These are phyloP conservation scores for Pogonocichla stellata DNA, from an alignment of 2,113 vertebrate species.

Conservation along the genomic window DNA sequence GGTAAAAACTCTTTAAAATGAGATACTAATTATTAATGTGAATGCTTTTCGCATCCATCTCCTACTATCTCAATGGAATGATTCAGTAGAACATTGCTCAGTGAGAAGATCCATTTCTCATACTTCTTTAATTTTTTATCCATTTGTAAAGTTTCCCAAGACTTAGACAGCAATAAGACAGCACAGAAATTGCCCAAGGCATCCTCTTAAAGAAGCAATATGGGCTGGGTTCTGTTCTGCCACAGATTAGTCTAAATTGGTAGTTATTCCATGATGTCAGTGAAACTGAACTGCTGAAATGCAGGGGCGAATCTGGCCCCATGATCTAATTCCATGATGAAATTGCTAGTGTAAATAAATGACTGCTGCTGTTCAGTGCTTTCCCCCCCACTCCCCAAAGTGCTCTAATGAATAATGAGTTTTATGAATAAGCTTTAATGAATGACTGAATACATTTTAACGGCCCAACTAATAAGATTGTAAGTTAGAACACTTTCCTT, in stretches of 20 bases:
- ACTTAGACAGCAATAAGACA: slow-evolving; percentile 3
- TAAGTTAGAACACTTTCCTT: slow-evolving; percentile 9
- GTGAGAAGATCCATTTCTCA: slow-evolving; percentile 60
- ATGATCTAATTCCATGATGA: background rate
- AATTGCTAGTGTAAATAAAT: slow-evolving; percentile 26
- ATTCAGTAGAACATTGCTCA: background rate
- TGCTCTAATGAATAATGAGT: slow-evolving; percentile 39
- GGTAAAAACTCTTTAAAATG: background rate
- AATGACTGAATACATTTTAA: slow-evolving; percentile 44
- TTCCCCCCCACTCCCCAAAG: background rate
- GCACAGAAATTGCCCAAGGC: background rate
- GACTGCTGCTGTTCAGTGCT: background rate
- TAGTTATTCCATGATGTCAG: slow-evolving; percentile 39
- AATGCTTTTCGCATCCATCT: slow-evolving; percentile 48
- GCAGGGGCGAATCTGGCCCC: slow-evolving; percentile 26
- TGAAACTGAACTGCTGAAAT: slow-evolving; percentile 2
- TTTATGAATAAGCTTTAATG: slow-evolving; percentile 51
- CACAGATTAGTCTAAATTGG: slow-evolving; percentile 1
- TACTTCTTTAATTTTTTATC: slow-evolving; percentile 57
- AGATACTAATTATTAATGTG: slow-evolving; percentile 50
- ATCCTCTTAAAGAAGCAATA: background rate
- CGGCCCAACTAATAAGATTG: background rate
- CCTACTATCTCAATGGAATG: slow-evolving; percentile 51
- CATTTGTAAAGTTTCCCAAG: slow-evolving; percentile 51
- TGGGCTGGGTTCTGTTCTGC: slow-evolving; percentile 6